Conservation (phyloP, 2,888 invertebrate genomes). For the Actias luna region DNA sequence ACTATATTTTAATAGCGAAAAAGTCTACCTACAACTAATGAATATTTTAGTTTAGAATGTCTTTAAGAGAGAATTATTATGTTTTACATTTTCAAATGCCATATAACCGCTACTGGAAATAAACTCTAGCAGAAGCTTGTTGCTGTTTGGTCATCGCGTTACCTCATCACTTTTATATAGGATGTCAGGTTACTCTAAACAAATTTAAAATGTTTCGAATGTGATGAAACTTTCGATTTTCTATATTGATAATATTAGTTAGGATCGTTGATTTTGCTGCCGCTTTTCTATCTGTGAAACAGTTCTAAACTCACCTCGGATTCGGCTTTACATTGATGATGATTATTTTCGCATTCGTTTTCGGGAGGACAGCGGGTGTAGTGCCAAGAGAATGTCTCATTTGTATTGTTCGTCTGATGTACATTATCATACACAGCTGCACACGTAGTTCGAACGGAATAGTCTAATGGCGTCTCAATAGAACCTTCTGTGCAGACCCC, state of each 20-base stretch:
- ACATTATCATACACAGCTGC: conserved; percentile 74
- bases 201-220: too few relatives aligned
- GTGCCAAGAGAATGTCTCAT: conserved; percentile 89
- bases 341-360: conserved; percentile 95
- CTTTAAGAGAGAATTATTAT: too few relatives aligned
- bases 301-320: conserved; percentile 83
- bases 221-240: too few relatives aligned
- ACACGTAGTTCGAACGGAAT: conserved; percentile 81
- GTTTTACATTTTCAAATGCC: too few relatives aligned
- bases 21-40: too few relatives aligned
- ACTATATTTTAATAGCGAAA: background rate
- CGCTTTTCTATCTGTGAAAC: background rate
- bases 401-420: conserved; percentile 58
- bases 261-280: too few relatives aligned
- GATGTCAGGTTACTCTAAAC: too few relatives aligned
- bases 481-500: conserved; percentile 96
- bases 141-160: too few relatives aligned
- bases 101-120: too few relatives aligned
- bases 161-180: too few relatives aligned
- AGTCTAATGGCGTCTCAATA: conserved; percentile 85
- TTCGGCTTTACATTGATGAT: conserved; percentile 93
- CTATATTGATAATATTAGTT: background rate
- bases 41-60: too few relatives aligned
- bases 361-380: conserved; percentile 95
- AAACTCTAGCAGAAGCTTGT: too few relatives aligned